A percentile compares a stretch with the other conserved stretches of the same genome.
Conservation (phyloP, 2,888 invertebrate species). For the Acanthacorydalis orientalis region DNA sequence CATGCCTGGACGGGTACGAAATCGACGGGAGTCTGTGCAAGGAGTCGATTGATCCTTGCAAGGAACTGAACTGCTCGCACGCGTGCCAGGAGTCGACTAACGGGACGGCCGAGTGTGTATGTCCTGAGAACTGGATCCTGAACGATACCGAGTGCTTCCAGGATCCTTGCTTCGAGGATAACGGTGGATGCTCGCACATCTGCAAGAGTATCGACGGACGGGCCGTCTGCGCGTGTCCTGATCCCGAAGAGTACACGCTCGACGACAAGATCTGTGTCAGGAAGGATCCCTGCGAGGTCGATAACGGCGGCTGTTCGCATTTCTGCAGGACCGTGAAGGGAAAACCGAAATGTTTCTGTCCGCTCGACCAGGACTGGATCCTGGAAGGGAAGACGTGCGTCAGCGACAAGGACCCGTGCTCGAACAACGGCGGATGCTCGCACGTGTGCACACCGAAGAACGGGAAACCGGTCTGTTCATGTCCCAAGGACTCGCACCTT, state of each 20-base stretch:
- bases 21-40: no score
- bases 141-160: slow-evolving; percentile 28
- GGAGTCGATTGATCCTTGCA: no score
- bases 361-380: slow-evolving; percentile 28
- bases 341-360: slow-evolving; percentile 24
- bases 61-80: no score
- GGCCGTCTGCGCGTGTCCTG: slow-evolving; percentile 25
- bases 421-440: slow-evolving; percentile 17
- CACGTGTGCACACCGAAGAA: slow-evolving; percentile 28
- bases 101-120: no score
- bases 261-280: slow-evolving; percentile 22
- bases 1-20: slow-evolving; percentile 20
- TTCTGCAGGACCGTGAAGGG: slow-evolving; percentile 20
- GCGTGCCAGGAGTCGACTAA: no score
- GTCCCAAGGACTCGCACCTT: slow-evolving; percentile 12
- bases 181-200: slow-evolving; percentile 19
- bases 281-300: slow-evolving; percentile 23
- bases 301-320: slow-evolving; percentile 19
- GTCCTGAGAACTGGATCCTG: slow-evolving; percentile 1
- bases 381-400: slow-evolving; percentile 22
- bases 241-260: slow-evolving; percentile 27
- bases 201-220: slow-evolving; percentile 21
- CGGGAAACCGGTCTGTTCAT: slow-evolving; percentile 9
- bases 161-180: slow-evolving; percentile 23
- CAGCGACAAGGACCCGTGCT: slow-evolving; percentile 23